Evolutionary conservation across 2,113 vertebrate species (phyloP).

Genomic region (Scopus umbretta): DNA sequence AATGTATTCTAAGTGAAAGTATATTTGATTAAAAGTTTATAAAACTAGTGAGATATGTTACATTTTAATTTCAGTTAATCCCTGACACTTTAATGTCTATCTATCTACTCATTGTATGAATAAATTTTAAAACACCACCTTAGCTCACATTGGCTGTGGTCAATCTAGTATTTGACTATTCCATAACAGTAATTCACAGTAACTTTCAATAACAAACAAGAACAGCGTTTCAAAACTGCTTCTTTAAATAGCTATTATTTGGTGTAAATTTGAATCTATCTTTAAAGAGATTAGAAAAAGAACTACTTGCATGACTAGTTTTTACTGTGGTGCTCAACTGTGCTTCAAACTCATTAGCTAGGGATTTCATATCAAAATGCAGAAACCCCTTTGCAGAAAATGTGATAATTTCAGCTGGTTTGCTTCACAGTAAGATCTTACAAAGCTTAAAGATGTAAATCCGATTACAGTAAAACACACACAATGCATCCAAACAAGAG

Average conservation of each 20-base stretch:
- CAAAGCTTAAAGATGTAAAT: constrained; percentile 65
- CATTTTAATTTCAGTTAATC: background rate
- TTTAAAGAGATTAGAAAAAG: background rate
- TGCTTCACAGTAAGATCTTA: constrained; percentile 25
- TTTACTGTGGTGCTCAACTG: background rate
- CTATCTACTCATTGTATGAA: background rate
- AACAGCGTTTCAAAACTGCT: background rate
- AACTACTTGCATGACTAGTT: background rate
- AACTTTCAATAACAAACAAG: background rate
- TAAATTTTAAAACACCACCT: background rate
- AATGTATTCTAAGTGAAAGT: background rate
- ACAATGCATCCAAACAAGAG: constrained; percentile 55
- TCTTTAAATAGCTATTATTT: background rate
- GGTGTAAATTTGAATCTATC: background rate
- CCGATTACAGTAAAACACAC: constrained; percentile 64
- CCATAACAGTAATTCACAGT: background rate
- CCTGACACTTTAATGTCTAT: background rate
- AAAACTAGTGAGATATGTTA: background rate
- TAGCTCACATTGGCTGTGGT: background rate
- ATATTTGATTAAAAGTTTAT: background rate
- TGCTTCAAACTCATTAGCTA: constrained; percentile 12
- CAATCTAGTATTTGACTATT: background rate
- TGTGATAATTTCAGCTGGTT: background rate
- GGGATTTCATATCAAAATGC: constrained; percentile 10
- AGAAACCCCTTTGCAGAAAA: constrained; percentile 5